phyloP scores from a whole-genome alignment of 2,888 invertebrate species.

The Strigamia transsilvanica region DNA sequence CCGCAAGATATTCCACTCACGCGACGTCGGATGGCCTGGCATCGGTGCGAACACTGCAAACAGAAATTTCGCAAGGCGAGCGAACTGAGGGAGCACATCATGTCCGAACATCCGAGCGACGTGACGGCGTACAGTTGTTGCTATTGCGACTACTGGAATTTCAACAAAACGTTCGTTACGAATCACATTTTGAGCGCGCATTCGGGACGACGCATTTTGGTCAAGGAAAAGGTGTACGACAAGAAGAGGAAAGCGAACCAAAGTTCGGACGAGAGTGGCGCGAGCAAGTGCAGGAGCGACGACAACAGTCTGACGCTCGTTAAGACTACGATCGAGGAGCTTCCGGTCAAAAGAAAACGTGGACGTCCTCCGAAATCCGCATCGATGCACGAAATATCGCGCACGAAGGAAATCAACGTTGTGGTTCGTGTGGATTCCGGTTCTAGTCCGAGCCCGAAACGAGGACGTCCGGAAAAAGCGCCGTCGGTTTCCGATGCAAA shows the following conservation, averaged over 20 bases:
- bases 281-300: not conserved
- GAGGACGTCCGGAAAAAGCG: not conserved
- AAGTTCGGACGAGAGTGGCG: not conserved
- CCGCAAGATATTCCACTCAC: constrained; percentile 28
- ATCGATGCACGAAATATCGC: not conserved
- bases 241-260: not conserved
- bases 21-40: not conserved
- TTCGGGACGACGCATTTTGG: not conserved
- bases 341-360: not conserved
- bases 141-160: constrained; percentile 46
- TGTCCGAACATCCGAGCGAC: constrained; percentile 35
- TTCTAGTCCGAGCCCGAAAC: not conserved
- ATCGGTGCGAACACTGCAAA: constrained; percentile 21
- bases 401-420: not conserved
- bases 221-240: constrained; percentile 36
- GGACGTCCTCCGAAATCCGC: not conserved
- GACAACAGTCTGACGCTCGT: constrained; percentile 3
- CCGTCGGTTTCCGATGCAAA: not conserved
- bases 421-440: not conserved
- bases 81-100: not conserved
- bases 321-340: not conserved
- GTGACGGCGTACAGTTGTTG: constrained; percentile 19
- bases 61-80: constrained; percentile 22
- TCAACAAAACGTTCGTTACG: constrained; percentile 7
- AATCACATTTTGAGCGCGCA: constrained; percentile 18